Evolutionary conservation across 1,140 invertebrate species (phyloP), one percentile per base, ranked within the genome.

Genomic region (Heliconius hewitsoni): DNA sequence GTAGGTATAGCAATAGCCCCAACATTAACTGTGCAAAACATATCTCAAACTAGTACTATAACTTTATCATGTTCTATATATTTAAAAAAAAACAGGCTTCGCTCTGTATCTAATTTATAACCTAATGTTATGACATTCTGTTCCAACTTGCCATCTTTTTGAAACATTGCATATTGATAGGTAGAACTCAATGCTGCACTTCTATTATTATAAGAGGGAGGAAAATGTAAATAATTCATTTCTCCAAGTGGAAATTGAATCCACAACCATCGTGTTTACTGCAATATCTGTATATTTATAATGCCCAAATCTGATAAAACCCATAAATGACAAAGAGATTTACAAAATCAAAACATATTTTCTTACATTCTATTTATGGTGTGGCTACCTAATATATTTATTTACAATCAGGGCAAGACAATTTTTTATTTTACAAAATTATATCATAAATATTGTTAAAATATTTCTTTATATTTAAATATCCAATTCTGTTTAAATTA

Each of bases 321-420:
- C 27, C 23, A 66, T 18, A 30, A 13, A 66, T 66, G 13, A 30
- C 27, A 66, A 66, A 66, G 16, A 66, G n/a, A 66, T 66, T 66
- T 66, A 66, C 60, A 79, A 82, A 82, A 79, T 80, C 78, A 77
- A 77, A 82, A 80, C 52, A 82, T 77, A 74, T 66, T 81, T 76
- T 77, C 76, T 60, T 76, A 79, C 46, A 75, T 76, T 79, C 71
- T 78, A 81, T 81, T 57, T 78, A 81, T 76, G 66, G 66, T 78
- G 74, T 57, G 60, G 23, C 77, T 81, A 83, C 79, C 81, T 84
- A 84, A 66, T 66, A 66, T 27, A 81, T 70, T 50, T 85, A 85
- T 85, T 82, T 84, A 85, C 83, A 85, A 76, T 30, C 77, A 81
- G 74, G 77, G 76, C 77, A 82, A 77, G 74, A 81, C 37, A 82